A percentile compares a stretch with the other conserved stretches of the same genome.
Evolutionary conservation across 2,888 invertebrate species (phyloP).

Genomic region (Hipparchia sbordonii): DNA sequence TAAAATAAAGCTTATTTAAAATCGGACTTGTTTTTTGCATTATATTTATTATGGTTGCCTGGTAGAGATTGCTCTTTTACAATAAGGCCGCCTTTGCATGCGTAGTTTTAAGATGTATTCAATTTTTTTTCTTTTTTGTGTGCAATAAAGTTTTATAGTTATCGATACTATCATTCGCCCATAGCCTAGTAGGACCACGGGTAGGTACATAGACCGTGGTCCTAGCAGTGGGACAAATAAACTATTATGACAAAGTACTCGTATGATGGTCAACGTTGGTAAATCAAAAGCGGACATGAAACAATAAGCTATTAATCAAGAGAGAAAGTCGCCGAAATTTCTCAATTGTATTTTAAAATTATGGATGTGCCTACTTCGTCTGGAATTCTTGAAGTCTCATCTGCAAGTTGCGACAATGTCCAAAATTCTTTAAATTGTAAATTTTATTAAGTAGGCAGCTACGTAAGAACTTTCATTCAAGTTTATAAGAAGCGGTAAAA

Average conservation of each 20-base stretch:
- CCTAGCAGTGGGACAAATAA: neutral
- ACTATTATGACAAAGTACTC: neutral
- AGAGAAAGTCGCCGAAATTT: slow-evolving; percentile 36
- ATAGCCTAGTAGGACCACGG: no score
- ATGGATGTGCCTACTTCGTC: slow-evolving; percentile 5
- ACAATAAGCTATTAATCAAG: slow-evolving; percentile 38
- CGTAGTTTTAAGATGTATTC: no score
- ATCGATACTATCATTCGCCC: no score
- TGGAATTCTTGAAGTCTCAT: neutral
- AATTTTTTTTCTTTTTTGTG: no score
- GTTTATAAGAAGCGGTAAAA: neutral
- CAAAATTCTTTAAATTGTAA: slow-evolving; percentile 9
- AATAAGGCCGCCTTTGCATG: no score
- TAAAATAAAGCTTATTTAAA: no score
- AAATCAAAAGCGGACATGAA: slow-evolving; percentile 26
- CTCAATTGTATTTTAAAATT: slow-evolving; percentile 33
- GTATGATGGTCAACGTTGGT: slow-evolving; percentile 17
- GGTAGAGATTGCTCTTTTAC: no score
- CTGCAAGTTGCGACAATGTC: neutral
- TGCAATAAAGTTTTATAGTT: no score
- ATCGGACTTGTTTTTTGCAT: no score
- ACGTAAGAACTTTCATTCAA: neutral
- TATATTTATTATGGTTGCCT: no score
- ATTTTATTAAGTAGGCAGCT: neutral
- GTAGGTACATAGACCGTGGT: no score